phyloP scores from a whole-genome alignment of 2,797 vertebrate species.

The Iguana delicatissima region DNA sequence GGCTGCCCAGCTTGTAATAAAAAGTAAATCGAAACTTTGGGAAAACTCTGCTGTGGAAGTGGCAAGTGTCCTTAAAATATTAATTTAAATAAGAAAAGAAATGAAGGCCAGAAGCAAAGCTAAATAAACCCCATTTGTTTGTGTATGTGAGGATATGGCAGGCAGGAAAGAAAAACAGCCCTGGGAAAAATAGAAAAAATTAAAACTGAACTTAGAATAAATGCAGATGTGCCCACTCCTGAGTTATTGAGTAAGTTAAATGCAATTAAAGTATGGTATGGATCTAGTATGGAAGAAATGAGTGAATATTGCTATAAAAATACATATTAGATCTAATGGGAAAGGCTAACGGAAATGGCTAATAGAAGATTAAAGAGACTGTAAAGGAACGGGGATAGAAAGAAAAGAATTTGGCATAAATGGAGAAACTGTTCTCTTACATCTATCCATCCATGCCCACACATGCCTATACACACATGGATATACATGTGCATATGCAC shows the following conservation, averaged over 20 bases:
- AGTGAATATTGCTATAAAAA: conserved; percentile 21
- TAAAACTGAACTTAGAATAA: conserved; percentile 58
- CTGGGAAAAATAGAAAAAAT: conserved; percentile 33
- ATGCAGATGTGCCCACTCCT: conserved; percentile 62
- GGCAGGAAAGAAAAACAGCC: conserved; percentile 14
- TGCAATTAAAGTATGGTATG: conserved; percentile 55
- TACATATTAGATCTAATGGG: background rate
- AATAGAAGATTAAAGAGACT: conserved; percentile 36
- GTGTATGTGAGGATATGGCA: conserved; percentile 36
- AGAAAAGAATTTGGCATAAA: conserved; percentile 31
- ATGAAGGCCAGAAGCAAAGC: conserved; percentile 42
- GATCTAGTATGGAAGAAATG: conserved; percentile 58
- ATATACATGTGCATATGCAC: background rate
- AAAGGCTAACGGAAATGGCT: conserved; percentile 33
- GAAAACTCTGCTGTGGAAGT: conserved; percentile 71
- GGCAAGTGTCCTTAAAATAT: conserved; percentile 69
- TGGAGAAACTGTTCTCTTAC: background rate
- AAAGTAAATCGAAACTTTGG: conserved; percentile 80
- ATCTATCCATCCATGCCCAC: background rate
- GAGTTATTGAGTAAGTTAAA: conserved; percentile 61
- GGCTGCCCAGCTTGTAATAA: conserved; percentile 77
- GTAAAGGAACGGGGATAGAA: conserved; percentile 23
- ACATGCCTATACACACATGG: background rate
- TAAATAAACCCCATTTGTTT: conserved; percentile 57
- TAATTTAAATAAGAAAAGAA: conserved; percentile 71